Percentiles rank a stretch among this genome's conserved stretches.
These are phyloP conservation scores for Orbicella faveolata DNA, from an alignment of 64 coral and sea anemone species.

Conservation along the genomic window DNA sequence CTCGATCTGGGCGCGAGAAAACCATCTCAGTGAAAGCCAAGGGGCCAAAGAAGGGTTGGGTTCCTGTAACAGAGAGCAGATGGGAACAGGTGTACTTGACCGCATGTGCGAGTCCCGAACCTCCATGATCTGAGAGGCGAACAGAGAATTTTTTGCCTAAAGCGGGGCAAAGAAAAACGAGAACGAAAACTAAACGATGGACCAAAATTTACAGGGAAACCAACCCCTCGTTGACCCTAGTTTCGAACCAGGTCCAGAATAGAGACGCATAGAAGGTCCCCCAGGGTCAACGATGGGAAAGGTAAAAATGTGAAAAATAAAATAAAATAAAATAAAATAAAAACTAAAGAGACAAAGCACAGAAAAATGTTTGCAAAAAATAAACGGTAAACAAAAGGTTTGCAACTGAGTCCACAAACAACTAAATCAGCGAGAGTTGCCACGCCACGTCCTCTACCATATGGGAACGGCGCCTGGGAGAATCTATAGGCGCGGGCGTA, in stretches of 20 bases:
- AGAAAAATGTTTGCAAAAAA: background rate
- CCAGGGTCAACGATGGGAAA: background rate
- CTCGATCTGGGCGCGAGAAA: background rate
- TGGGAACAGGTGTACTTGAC: background rate
- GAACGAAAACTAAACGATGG: background rate
- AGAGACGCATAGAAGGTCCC: background rate
- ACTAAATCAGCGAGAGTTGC: background rate
- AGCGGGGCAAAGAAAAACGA: background rate
- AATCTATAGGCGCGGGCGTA: background rate
- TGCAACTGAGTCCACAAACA: background rate
- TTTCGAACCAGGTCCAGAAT: constrained; percentile 47
- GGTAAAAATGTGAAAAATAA: too few species aligned
- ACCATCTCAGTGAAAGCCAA: constrained; percentile 12
- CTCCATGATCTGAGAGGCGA: background rate
- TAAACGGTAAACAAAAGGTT: background rate
- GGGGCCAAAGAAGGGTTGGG: constrained; percentile 51
- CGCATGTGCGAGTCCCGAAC: background rate
- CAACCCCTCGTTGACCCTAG: constrained; percentile 44
- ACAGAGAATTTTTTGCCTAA: background rate
- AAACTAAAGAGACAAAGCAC: background rate
- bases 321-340: too few species aligned
- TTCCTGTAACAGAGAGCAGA: background rate
- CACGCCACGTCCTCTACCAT: background rate
- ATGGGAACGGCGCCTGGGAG: background rate
- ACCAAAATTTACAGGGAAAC: background rate